phyloP scores from a whole-genome alignment of 2,113 vertebrate genomes.

The Gracilinanus agilis region DNA sequence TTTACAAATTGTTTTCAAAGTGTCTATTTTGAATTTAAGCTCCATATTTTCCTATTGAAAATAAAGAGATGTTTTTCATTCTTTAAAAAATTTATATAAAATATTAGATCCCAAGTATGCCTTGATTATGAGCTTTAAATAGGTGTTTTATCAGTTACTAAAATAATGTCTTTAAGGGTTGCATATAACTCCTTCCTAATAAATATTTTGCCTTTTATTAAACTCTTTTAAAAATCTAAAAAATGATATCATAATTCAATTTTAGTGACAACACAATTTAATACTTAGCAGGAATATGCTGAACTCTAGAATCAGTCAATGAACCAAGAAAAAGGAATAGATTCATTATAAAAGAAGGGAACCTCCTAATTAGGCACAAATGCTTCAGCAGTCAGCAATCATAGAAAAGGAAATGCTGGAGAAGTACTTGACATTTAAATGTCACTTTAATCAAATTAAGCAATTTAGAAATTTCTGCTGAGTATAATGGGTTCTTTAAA shows the following conservation, averaged over 20 bases:
- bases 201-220: constrained; percentile 32
- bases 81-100: constrained; percentile 5
- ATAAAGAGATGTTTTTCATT: constrained; percentile 57
- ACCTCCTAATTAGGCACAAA: constrained; percentile 63
- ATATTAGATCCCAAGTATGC: too few relatives aligned
- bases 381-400: constrained; percentile 64
- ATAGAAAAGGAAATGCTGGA: constrained; percentile 55
- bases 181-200: constrained; percentile 16
- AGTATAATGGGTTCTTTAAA: constrained; percentile 67
- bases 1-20: constrained; percentile 74
- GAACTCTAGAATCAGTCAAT: neutral
- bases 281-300: constrained; percentile 32
- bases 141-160: constrained; percentile 5
- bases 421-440: constrained; percentile 78
- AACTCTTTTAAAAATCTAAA: constrained; percentile 28
- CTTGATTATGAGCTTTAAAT: neutral
- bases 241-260: neutral
- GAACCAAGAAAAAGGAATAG: neutral
- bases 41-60: constrained; percentile 73
- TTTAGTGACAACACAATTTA: neutral
- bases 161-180: constrained; percentile 25
- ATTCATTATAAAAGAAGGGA: constrained; percentile 29
- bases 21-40: constrained; percentile 83
- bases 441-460: constrained; percentile 69
- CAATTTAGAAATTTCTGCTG: constrained; percentile 60